Conservation (phyloP, 2,797 vertebrate species). For the Argyrosomus regius region DNA sequence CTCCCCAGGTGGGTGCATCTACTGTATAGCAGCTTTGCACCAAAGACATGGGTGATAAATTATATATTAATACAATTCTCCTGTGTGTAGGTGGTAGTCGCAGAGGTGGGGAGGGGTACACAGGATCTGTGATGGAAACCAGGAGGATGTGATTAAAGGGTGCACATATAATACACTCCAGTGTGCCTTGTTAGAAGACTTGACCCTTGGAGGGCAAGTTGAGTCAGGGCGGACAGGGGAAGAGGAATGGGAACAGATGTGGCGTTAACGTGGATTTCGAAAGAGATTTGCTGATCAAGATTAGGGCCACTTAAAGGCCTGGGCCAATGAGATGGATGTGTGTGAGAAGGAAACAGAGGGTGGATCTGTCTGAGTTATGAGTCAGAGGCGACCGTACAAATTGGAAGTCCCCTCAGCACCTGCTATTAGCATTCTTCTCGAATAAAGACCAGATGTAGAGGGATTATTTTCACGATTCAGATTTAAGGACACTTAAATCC, state of each 20-base stretch:
- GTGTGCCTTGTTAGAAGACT: constrained; percentile 29
- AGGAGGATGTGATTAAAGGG: constrained; percentile 50
- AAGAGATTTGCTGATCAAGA: constrained; percentile 47
- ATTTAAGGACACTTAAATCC: constrained; percentile 19
- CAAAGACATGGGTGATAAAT: constrained; percentile 52
- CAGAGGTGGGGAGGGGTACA: background rate
- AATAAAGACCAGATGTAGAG: constrained; percentile 16
- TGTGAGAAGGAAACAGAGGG: background rate
- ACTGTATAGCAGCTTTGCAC: constrained; percentile 40
- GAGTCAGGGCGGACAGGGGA: constrained; percentile 5
- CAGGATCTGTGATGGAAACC: constrained; percentile 43
- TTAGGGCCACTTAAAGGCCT: background rate
- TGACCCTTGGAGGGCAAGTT: constrained; percentile 45
- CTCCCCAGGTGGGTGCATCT: constrained; percentile 21
- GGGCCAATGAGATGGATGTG: constrained; percentile 12
- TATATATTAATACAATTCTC: constrained; percentile 59
- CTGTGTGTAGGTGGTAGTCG: constrained; percentile 34
- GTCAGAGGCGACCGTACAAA: constrained; percentile 11
- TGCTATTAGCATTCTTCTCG: constrained; percentile 7
- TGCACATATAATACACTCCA: constrained; percentile 20
- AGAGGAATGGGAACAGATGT: background rate
- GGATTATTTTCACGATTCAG: constrained; percentile 42
- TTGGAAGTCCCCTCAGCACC: background rate
- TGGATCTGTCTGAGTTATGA: constrained; percentile 25
- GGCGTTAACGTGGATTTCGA: constrained; percentile 42